Percentiles rank a stretch among this genome's conserved stretches.
These are phyloP conservation scores for Thymallus thymallus DNA, from an alignment of 2,113 vertebrate species.

Conservation along the genomic window DNA sequence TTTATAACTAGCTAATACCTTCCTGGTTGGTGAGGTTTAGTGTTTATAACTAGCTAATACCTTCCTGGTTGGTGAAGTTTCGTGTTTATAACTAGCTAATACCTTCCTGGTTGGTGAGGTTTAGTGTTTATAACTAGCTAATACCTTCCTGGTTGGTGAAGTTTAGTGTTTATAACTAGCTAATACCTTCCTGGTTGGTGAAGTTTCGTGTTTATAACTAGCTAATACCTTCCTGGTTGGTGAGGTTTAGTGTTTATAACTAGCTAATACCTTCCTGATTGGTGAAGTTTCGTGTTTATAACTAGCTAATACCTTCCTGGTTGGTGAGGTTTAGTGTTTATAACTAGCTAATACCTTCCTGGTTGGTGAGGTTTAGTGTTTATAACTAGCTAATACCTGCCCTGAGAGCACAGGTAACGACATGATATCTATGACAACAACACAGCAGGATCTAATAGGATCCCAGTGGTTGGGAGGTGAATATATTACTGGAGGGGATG, in stretches of 20 bases:
- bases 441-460: slow-evolving; percentile 63
- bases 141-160: slow-evolving; percentile 42
- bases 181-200: slow-evolving; percentile 41
- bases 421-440: slow-evolving; percentile 61
- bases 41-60: slow-evolving; percentile 39
- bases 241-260: slow-evolving; percentile 37
- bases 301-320: slow-evolving; percentile 38
- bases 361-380: slow-evolving; percentile 39
- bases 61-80: slow-evolving; percentile 38
- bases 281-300: slow-evolving; percentile 38
- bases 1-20: slow-evolving; percentile 41
- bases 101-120: slow-evolving; percentile 41
- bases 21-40: slow-evolving; percentile 39
- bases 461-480: slow-evolving; percentile 67
- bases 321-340: slow-evolving; percentile 40
- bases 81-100: slow-evolving; percentile 39
- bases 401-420: slow-evolving; percentile 56
- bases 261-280: slow-evolving; percentile 42
- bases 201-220: slow-evolving; percentile 35
- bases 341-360: slow-evolving; percentile 31
- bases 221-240: slow-evolving; percentile 43
- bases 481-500: slow-evolving; percentile 76
- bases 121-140: slow-evolving; percentile 37
- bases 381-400: slow-evolving; percentile 40
- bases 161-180: slow-evolving; percentile 37